Evolutionary conservation across 2,888 invertebrate genomes (phyloP).

Genomic region (Gastracanthus pulcherrimus): DNA sequence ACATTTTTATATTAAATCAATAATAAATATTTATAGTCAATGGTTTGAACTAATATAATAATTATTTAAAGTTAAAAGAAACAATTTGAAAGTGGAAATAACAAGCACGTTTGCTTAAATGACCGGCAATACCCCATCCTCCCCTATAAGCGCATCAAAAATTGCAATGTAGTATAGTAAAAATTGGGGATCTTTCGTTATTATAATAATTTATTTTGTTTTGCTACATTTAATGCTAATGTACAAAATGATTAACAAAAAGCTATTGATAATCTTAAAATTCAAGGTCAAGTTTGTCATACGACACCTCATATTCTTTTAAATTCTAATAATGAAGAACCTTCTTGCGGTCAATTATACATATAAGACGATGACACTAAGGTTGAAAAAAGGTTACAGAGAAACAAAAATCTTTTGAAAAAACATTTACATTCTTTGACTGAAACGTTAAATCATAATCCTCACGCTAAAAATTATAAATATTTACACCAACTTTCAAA

Average conservation of each 20-base stretch:
- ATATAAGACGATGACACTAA: neutral
- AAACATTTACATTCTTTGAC: neutral
- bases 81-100: too few relatives aligned
- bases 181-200: too few relatives aligned
- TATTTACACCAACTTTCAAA: neutral
- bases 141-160: too few relatives aligned
- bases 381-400: neutral
- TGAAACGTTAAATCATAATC: neutral
- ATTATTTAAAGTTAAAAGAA: too few relatives aligned
- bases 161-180: too few relatives aligned
- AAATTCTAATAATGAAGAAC: neutral
- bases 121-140: too few relatives aligned
- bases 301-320: neutral
- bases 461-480: neutral
- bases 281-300: constrained; percentile 2
- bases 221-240: neutral
- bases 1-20: too few relatives aligned
- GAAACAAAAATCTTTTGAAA: neutral
- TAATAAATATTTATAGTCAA: too few relatives aligned
- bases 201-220: too few relatives aligned
- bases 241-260: neutral
- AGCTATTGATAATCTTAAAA: neutral
- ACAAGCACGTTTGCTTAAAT: too few relatives aligned
- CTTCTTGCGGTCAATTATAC: neutral
- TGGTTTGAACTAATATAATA: too few relatives aligned